Evolutionary conservation across 2,888 invertebrate species (phyloP).

Genomic region (Caenorhabditis parvicauda): DNA sequence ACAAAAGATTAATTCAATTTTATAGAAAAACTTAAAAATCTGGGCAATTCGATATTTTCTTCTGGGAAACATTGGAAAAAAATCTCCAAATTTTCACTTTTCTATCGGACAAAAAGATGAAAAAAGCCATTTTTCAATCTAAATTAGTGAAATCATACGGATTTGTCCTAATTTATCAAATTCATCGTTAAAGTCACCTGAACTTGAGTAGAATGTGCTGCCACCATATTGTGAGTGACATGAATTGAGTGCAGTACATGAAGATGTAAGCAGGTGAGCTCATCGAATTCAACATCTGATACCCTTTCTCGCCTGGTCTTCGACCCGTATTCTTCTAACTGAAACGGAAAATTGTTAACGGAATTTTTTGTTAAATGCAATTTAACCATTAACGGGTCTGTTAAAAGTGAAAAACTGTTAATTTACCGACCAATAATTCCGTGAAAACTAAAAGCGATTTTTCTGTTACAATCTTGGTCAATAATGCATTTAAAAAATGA

Average conservation of each 20-base stretch:
- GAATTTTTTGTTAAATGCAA: too few species aligned
- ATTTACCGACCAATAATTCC: too few species aligned
- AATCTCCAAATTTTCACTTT: not conserved
- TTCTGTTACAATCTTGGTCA: too few species aligned
- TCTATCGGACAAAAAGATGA: not conserved
- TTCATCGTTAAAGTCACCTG: constrained; percentile 28
- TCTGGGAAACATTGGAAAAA: not conserved
- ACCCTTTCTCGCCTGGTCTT: constrained; percentile 33
- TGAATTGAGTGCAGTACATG: constrained; percentile 46
- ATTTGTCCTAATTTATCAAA: too few species aligned
- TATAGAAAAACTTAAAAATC: constrained; percentile 1
- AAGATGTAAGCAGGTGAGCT: constrained; percentile 39
- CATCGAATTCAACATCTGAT: constrained; percentile 41
- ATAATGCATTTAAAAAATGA: too few species aligned
- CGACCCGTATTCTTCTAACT: constrained; percentile 33
- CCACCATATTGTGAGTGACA: constrained; percentile 30
- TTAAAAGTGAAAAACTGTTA: too few species aligned
- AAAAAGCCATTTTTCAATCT: not conserved
- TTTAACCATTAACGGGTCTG: too few species aligned
- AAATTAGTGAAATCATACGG: too few species aligned
- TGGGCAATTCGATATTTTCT: not conserved
- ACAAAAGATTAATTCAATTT: not conserved
- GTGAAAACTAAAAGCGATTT: too few species aligned
- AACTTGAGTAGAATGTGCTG: constrained; percentile 43
- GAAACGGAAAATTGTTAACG: too few species aligned